Evolutionary conservation across 2,888 invertebrate species (phyloP).

Genomic region (Nemotelus nigrinus): DNA sequence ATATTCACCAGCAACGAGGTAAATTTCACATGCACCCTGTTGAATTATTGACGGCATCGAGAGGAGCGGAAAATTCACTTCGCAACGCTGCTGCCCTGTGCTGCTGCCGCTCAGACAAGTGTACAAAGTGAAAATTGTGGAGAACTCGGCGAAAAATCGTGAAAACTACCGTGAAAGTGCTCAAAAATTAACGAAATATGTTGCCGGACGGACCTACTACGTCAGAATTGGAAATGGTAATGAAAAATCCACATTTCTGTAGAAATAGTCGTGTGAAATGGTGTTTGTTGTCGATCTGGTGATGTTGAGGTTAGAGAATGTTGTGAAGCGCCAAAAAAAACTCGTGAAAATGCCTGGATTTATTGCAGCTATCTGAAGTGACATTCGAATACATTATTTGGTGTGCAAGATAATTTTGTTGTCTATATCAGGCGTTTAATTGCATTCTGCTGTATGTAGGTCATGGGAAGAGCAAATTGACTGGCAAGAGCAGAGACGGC

Average conservation of each 20-base stretch:
- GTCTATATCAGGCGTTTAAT: not conserved
- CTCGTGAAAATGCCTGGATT: not conserved
- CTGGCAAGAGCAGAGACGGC: slow-evolving; percentile 8
- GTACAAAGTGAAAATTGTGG: slow-evolving; percentile 21
- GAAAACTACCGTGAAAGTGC: slow-evolving; percentile 14
- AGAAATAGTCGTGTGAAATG: slow-evolving; percentile 28
- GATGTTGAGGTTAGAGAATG: slow-evolving; percentile 45
- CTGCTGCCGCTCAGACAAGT: not conserved
- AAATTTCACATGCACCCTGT: no score
- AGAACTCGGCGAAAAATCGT: not conserved
- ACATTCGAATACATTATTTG: not conserved
- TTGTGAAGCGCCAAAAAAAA: slow-evolving; percentile 49
- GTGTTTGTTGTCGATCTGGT: slow-evolving; percentile 9
- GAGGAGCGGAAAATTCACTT: no score
- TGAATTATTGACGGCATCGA: no score
- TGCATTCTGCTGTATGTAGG: slow-evolving; percentile 26
- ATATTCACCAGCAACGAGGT: no score
- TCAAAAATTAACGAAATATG: slow-evolving; percentile 35
- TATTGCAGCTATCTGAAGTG: not conserved
- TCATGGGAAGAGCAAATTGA: slow-evolving; percentile 8
- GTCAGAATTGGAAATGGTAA: slow-evolving; percentile 49
- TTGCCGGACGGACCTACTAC: slow-evolving; percentile 49
- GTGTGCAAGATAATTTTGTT: not conserved
- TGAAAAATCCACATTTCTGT: not conserved
- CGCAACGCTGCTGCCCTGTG: no score